Evolutionary conservation across 2,797 vertebrate species (phyloP), one percentile per base, ranked within the genome.

Genomic region (Coendou prehensilis): DNA sequence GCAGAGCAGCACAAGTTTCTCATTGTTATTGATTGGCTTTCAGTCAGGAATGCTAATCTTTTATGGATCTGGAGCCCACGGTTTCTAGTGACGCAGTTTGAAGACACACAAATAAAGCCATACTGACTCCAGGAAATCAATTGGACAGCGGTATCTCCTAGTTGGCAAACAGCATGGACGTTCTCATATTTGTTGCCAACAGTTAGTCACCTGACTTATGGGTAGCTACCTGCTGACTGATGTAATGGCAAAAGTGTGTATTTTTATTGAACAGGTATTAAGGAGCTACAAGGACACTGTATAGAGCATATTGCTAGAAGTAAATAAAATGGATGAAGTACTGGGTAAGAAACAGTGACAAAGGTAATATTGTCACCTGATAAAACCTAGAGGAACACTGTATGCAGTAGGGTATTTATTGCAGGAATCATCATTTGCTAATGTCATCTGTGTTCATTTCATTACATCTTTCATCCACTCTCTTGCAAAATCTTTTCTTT

Each of bases 111-210:
- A 93, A 94, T 87, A 97, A 91, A 97, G 17, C 41, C 73, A 87
- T 30, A 18, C 50, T 94, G 91, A 50, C 86, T 92, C 57, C 91
- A 95, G 90, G 95, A 97, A 97, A 97, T 93, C 94, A 67, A 9
- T 86, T 37, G 26, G 69, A 52, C 54, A 73, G 81, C 93, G 82
- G 82, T 54, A 28, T 69, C 75, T 96, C 84, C 81, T 73, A 83
- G 47, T 95, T 95, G 90, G 79, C 88, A 95, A 91, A 92, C 78
- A 91, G 23, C 82, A 69, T 9, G 56, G 67, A 69, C 73, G 33
- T 85, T 84, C 71, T 83, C 73, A 33, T 23, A 45, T 59, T 63
- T 89, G 41, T 88, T 90, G 87, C 76, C 84, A 96, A 14, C 28
- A 64, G n/a, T 61, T n/a, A 78, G 85, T 87, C 90, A 95, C 67